Evolutionary conservation across 2,797 vertebrate genomes (phyloP), one percentile per base, ranked within the genome.

Genomic region (Taenioides sp.): DNA sequence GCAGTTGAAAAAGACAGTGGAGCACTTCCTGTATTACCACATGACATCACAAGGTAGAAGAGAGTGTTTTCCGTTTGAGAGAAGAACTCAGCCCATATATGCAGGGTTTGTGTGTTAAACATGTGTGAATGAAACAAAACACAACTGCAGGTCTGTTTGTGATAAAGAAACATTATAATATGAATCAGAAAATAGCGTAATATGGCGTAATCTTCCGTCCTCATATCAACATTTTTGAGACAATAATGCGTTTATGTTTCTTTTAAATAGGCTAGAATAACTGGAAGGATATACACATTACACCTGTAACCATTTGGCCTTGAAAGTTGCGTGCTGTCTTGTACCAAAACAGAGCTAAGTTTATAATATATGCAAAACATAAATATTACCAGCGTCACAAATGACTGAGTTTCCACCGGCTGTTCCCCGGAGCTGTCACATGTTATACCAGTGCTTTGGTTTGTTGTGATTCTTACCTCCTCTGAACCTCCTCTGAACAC

Each of bases 401-500:
- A 9, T 22, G 20, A 62, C 20, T 34, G 60, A 37, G 34, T 34
- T 62, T n/a, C 20, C 61, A 22, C 61, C 34, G 40, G 61, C 20
- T 5, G 20, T 40, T 40, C 17, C 9, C 31, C 4, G 4, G 18
- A 34, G 18, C 27, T 61, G 31, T 62, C 28, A 62, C 31, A 37
- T 18, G 25, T 43, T 47, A 43, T 64, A 37, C 23, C 62, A 64
- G 37, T 17, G 62, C 62, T 64, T 37, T n/a, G 43, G 12, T 63
- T 3, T 65, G 22, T 40, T 14, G 40, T 60, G 47, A 14, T 16
- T 60, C 57, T 28, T 74, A 40, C 60, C 14, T 43, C 10, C 62
- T 22, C 59, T 60, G 49, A 70, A 31, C 62, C n/a, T 67, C 28
- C 14, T 9, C 20, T 5, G 52, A 66, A 50, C 65, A 64, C 37